phyloP scores from a whole-genome alignment of 2,113 vertebrate genomes.

The Saimiri boliviensis region DNA sequence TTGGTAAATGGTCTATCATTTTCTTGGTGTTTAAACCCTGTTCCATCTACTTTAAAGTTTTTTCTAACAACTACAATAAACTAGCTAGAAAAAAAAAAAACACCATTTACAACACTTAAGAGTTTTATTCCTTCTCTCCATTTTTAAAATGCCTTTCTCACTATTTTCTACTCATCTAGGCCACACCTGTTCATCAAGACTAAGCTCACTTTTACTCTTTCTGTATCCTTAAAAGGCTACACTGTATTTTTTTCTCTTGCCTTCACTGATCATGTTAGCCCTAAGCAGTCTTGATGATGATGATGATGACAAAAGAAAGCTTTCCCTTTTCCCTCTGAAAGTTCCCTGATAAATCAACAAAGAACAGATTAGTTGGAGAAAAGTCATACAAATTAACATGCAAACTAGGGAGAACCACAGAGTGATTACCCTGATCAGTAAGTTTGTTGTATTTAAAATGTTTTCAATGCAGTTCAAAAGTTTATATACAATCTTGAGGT shows the following conservation, averaged over 20 bases:
- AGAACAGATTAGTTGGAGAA: background rate
- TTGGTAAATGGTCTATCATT: background rate
- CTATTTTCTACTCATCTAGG: background rate
- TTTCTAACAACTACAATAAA: background rate
- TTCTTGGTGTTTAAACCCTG: background rate
- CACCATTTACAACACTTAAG: background rate
- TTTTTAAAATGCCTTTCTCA: background rate
- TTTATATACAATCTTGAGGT: too few species aligned
- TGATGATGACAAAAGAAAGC: background rate
- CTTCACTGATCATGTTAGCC: background rate
- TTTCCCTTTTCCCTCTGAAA: background rate
- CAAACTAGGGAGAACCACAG: too few species aligned
- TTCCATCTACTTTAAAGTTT: background rate
- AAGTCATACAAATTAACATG: background rate
- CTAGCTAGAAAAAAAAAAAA: background rate
- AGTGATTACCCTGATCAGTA: too few species aligned
- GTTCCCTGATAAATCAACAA: background rate
- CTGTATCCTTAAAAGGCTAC: background rate
- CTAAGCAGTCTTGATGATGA: background rate
- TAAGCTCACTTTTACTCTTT: background rate
- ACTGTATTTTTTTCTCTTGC: background rate
- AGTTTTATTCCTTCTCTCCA: background rate
- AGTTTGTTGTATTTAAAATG: too few species aligned
- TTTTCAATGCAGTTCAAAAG: too few species aligned
- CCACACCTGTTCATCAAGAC: background rate